Evolutionary conservation across 2,888 invertebrate genomes (phyloP), one percentile per base, ranked within the genome.

Genomic region (Ophraella communa): DNA sequence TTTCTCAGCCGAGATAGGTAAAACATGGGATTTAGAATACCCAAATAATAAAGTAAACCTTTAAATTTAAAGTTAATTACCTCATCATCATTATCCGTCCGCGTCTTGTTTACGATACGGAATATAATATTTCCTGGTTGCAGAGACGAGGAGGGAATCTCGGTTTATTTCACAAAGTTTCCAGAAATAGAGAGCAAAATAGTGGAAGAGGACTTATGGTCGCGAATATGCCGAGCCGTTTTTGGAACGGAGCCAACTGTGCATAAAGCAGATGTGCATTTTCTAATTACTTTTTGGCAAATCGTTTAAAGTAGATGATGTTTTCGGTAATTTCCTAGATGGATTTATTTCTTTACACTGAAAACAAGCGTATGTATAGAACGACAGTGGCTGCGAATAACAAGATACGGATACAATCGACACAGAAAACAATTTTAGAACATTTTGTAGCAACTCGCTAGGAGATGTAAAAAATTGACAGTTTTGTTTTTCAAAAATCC

Each of bases 41-140:
- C n/a, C n/a, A n/a, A n/a, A n/a, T n/a, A n/a, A n/a, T n/a, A n/a
- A n/a, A n/a, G 2, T 30, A 7, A 30, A 8, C 30, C 11, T 5
- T 30, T 30, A 4, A 30, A 30, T 30, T 8, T 5, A 0, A 30
- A 30, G 11, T 24, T 30, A 30, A 10, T 30, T 30, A 10, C 27
- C 11, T 10, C 4, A 47, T 51, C 27, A 14, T 51, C 49, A n/a
- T n/a, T n/a, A n/a, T n/a, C n/a, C n/a, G n/a, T n/a, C n/a, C n/a
- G n/a, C 49, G 49, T 23, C 24, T 27, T 51, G 14, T 53, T 21
- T n/a, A 27, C 47, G 52, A 64, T 45, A 71, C 71, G 67, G 70
- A 71, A 71, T 69, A 68, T 39, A 39, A 39, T 71, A 71, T 73
- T 73, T 68, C 68, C 45, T 61, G 42, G 62, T 57, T 55, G 68